These are phyloP conservation scores for Peromyscus aztecus DNA, from an alignment of 2,797 vertebrate species.

Conservation along the genomic window DNA sequence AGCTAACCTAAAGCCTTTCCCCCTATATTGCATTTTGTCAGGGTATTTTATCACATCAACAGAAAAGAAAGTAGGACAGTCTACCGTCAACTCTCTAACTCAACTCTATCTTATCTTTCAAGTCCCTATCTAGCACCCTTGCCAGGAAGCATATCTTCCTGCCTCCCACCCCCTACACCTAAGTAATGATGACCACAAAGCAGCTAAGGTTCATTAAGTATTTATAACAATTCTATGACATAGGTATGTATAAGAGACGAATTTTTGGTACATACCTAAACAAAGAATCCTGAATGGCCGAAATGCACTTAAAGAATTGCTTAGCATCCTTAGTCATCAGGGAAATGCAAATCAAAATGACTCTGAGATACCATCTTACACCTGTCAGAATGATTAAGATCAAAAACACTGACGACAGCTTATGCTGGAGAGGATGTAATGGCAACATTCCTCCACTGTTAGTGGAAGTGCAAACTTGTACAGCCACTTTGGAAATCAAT, in stretches of 20 bases:
- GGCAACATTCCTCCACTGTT: no score
- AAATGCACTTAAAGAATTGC: no score
- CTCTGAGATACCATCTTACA: no score
- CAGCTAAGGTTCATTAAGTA: background rate
- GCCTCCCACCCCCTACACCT: background rate
- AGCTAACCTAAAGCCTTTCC: background rate
- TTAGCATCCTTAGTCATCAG: no score
- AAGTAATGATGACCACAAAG: background rate
- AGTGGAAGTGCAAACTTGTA: no score
- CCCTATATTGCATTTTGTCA: background rate
- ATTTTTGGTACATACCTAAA: background rate
- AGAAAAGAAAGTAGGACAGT: background rate
- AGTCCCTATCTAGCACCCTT: background rate
- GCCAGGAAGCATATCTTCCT: background rate
- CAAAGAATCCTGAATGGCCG: no score
- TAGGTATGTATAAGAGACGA: background rate
- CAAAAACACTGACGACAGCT: no score
- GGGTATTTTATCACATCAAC: background rate
- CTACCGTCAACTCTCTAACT: background rate
- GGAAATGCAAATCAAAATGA: no score
- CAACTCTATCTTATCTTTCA: background rate
- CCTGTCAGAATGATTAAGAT: no score
- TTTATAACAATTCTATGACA: background rate
- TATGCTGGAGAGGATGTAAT: no score
- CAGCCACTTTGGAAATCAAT: no score